Evolutionary conservation across 2,113 vertebrate genomes (phyloP), one percentile per base, ranked within the genome.

Genomic region (Podiceps cristatus): DNA sequence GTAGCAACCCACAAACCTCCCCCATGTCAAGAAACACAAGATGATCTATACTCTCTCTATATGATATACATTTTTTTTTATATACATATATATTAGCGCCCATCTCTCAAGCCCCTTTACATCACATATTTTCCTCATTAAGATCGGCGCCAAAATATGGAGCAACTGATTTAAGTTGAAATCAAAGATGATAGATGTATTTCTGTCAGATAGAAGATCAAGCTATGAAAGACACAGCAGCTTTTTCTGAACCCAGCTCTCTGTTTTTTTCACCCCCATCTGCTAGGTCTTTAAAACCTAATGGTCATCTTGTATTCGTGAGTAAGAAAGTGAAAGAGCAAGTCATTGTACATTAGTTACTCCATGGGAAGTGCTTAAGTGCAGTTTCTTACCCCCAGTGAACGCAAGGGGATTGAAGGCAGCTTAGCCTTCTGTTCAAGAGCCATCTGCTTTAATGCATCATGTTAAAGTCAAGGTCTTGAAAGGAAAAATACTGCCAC

Each of bases 291-390:
- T 95, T 93, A 95, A 94, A 91, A 87, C 67, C 89, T 89, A 95
- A 94, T 94, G 93, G 91, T 94, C 96, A 96, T 81, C 93, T 78
- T 75, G 9, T 60, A 87, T 81, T 74, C 78, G 83, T 87, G 76
- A 93, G 63, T 56, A 82, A 96, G 87, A 56, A 96, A 93, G 93
- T 25, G 93, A 75, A 84, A 87, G 87, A 88, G 64, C 68, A 87
- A 93, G 95, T 93, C 90, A 95, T 93, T 93, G 87, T 96, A 93
- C 87, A 95, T 95, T 96, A 96, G 94, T 94, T 96, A 84, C 96
- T 96, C 96, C 91, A 93, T 56, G 69, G 96, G 95, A 97, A 95
- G 87, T 91, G 93, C 69, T 37, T 94, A 71, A 94, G 69, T 90
- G 91, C 73, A 44, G 91, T 53, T 93, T 96, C 73, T 63, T 93